phyloP scores from a whole-genome alignment of 2,888 invertebrate species.

The Plebejus argus region DNA sequence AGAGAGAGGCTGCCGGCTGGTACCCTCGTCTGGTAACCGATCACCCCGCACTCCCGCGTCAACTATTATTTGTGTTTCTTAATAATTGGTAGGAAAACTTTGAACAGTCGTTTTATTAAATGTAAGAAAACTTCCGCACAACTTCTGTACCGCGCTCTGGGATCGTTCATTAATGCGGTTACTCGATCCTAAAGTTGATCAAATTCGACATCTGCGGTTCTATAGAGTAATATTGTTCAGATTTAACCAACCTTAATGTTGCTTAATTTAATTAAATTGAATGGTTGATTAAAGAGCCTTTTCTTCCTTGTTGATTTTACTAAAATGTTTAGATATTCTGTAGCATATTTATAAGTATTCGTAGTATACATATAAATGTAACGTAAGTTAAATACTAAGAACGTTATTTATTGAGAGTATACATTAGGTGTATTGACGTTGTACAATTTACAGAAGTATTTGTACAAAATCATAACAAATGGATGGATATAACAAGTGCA shows the following conservation, averaged over 20 bases:
- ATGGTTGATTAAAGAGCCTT: background rate
- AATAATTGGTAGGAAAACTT: conserved; percentile 77
- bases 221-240: conserved; percentile 48
- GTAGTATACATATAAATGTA: too few species aligned
- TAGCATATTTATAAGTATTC: background rate
- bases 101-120: conserved; percentile 73
- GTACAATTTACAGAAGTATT: background rate
- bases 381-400: too few species aligned
- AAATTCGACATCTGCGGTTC: conserved; percentile 56
- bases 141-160: conserved; percentile 64
- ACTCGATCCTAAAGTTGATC: conserved; percentile 51
- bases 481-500: conserved; percentile 35
- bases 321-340: background rate
- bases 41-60: conserved; percentile 67
- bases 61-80: conserved; percentile 78
- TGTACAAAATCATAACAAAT: background rate
- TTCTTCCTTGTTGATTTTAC: background rate
- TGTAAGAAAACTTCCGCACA: conserved; percentile 67
- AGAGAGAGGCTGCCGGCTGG: too few species aligned
- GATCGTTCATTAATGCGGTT: conserved; percentile 63
- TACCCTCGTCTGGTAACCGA: conserved; percentile 78
- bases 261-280: background rate
- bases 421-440: background rate
- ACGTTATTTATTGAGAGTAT: background rate
- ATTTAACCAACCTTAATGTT: conserved; percentile 46